Evolutionary conservation across 53 echinoderm and acorn worm genomes (phyloP), one percentile per base, ranked within the genome.

Genomic region (Stichopus horrens): DNA sequence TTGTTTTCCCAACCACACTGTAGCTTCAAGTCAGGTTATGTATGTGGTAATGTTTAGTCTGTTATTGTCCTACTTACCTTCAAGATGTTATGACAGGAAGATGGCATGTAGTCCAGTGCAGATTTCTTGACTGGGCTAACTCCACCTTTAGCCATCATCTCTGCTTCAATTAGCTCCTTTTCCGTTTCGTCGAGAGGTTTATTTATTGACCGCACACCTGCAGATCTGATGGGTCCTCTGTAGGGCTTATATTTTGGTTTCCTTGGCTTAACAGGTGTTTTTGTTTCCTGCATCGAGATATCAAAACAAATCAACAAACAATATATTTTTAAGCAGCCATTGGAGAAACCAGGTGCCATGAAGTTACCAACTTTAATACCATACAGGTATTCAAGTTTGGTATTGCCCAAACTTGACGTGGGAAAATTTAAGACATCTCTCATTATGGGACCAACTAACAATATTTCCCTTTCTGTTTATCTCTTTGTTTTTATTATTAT

Each of bases 1-100:
- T 37, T 37, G 37, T 37, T 37, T 37, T 37, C 37, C 37, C 37
- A 37, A 37, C 37, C 37, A 37, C 37, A 1, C 37, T 37, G 37
- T 37, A 37, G 37, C 37, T 37, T 37, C 37, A 0, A 2, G 37
- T 37, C 37, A 37, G 37, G 37, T 37, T 37, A 37, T 37, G 37
- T 37, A 2, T 37, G 37, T 37, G 37, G 37, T 37, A 2, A 37
- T 37, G 37, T 37, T 37, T 2, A 37, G 37, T 37, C 37, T 37
- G 37, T 37, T 37, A 16, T 68, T 71, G 18, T 20, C 18, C 19
- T 20, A 71, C n/a, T 71, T 74, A 97, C 98, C 95, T 98, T 98
- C 4, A 98, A 92, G 91, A 98, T 98, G 55, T 95, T 96, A 79
- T 98, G 98, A 88, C 98, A 98, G 13, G 98, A 98, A 14, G 95